phyloP scores from a whole-genome alignment of 1,140 invertebrate genomes.

The Dolichoris vasculosae region DNA sequence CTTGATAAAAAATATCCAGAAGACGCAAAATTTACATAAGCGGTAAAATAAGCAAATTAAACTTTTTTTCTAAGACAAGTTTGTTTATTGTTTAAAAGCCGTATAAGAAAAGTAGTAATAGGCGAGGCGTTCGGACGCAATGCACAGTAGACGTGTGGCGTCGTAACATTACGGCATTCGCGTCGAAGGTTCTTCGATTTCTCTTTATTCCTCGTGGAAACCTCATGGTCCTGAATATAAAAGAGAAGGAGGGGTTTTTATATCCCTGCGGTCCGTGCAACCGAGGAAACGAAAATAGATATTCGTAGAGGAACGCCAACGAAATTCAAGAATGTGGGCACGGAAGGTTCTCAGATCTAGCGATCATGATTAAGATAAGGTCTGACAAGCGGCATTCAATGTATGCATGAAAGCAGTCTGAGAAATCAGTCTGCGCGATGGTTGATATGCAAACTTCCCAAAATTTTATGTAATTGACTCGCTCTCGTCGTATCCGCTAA shows the following conservation, averaged over 20 bases:
- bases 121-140: neutral
- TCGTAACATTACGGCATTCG: neutral
- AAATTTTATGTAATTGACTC: neutral
- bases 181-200: slow-evolving; percentile 33
- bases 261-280: neutral
- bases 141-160: neutral
- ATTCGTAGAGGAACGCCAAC: neutral
- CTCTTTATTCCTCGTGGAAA: slow-evolving; percentile 27
- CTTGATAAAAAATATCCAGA: too few relatives aligned
- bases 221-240: slow-evolving; percentile 22
- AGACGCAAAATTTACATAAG: neutral
- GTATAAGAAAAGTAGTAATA: neutral
- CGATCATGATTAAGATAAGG: slow-evolving; percentile 47
- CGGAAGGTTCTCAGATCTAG: neutral
- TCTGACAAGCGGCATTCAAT: slow-evolving; percentile 16
- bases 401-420: neutral
- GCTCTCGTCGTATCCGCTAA: neutral
- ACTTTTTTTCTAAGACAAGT: neutral
- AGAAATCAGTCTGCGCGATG: neutral
- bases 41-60: neutral
- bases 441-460: neutral
- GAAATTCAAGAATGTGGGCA: slow-evolving; percentile 6
- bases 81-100: slow-evolving; percentile 19
- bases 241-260: neutral
- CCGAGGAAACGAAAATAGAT: slow-evolving; percentile 40